Percentiles rank a stretch among this genome's conserved stretches.
Evolutionary conservation across 1,140 invertebrate genomes (phyloP).

Genomic region (Coenobita brevimanus): DNA sequence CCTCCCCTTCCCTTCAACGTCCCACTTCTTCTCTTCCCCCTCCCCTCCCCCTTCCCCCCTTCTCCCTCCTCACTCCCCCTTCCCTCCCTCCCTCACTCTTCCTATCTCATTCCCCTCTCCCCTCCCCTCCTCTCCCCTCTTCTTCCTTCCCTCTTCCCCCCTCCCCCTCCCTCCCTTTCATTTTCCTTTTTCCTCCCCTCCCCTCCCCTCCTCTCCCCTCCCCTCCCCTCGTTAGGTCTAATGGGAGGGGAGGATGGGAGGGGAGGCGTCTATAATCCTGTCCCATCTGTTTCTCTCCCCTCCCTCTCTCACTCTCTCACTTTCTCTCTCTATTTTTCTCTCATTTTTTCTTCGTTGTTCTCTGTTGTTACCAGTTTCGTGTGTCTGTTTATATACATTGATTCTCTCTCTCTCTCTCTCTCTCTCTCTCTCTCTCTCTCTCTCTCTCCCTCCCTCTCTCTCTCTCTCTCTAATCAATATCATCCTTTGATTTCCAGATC

Average conservation of each 20-base stretch:
- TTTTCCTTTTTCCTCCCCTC: background rate
- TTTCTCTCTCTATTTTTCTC: background rate
- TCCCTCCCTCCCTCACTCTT: no score
- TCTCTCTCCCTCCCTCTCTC: background rate
- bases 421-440: slow-evolving; percentile 9
- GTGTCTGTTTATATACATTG: no score
- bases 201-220: background rate
- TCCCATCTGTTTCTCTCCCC: background rate
- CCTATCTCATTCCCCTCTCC: background rate
- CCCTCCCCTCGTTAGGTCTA: no score
- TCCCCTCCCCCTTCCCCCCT: background rate
- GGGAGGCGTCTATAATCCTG: background rate
- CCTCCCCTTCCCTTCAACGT: no score
- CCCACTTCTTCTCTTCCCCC: background rate
- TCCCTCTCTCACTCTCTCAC: background rate
- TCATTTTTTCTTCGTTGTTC: background rate
- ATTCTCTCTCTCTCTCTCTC: no score
- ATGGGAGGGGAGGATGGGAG: no score
- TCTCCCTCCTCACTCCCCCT: no score
- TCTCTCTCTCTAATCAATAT: background rate
- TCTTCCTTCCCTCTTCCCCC: background rate
- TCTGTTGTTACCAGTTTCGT: background rate
- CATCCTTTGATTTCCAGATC: no score
- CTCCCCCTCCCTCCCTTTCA: background rate
- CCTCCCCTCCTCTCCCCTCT: background rate